A percentile compares a stretch with the other conserved stretches of the same genome.
phyloP scores from a whole-genome alignment of 2,113 vertebrate genomes.

The Planiliza haematocheilus region DNA sequence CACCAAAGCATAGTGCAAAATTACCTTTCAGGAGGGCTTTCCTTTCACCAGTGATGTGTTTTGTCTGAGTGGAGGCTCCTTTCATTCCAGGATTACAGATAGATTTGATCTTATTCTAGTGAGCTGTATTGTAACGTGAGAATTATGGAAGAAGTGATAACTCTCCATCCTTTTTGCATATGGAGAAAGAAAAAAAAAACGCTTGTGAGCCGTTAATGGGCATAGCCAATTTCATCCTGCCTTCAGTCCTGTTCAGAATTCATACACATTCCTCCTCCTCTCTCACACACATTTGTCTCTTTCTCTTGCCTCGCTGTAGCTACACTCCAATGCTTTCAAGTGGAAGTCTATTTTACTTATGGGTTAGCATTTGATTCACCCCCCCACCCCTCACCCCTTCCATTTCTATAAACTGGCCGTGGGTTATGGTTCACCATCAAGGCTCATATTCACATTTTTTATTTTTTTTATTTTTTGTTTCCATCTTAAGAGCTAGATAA shows the following conservation, averaged over 20 bases:
- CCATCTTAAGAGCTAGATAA: slow-evolving; percentile 59
- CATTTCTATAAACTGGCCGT: slow-evolving; percentile 63
- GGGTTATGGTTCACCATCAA: slow-evolving; percentile 70
- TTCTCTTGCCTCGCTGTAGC: slow-evolving; percentile 61
- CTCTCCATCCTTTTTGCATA: slow-evolving; percentile 62
- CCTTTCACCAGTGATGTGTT: slow-evolving; percentile 45
- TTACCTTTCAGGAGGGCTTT: slow-evolving; percentile 60
- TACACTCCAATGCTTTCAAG: slow-evolving; percentile 69
- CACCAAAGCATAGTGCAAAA: slow-evolving; percentile 31
- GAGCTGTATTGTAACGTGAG: slow-evolving; percentile 64
- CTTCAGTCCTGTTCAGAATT: slow-evolving; percentile 66
- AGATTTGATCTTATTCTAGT: slow-evolving; percentile 60
- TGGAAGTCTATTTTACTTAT: slow-evolving; percentile 80
- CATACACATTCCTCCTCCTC: slow-evolving; percentile 64
- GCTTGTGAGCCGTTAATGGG: slow-evolving; percentile 66
- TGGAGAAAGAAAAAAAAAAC: slow-evolving; percentile 38
- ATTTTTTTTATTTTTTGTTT: slow-evolving; percentile 71
- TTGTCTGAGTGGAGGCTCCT: slow-evolving; percentile 51
- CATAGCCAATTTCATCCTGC: slow-evolving; percentile 67
- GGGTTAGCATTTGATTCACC: slow-evolving; percentile 75
- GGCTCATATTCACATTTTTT: slow-evolving; percentile 64
- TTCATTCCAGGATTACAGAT: slow-evolving; percentile 64
- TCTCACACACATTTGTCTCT: slow-evolving; percentile 63
- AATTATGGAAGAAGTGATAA: slow-evolving; percentile 64
- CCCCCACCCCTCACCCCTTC: slow-evolving; percentile 53